Evolutionary conservation across 2,888 invertebrate species (phyloP).

Genomic region (Cordilura impudica): DNA sequence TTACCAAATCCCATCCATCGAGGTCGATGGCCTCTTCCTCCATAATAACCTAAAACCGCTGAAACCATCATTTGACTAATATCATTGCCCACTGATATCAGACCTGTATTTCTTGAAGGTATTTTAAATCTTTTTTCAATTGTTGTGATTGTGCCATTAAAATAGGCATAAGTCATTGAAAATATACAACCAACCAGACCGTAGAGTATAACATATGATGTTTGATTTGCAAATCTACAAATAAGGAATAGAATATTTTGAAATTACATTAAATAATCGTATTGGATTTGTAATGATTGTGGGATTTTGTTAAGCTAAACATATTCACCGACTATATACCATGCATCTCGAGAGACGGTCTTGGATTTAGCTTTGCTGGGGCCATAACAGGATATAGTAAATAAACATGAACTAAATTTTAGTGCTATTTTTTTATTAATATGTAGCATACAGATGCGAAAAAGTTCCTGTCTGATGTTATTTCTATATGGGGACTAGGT

Average conservation of each 20-base stretch:
- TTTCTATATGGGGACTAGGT: too few species aligned
- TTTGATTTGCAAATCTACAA: constrained; percentile 77
- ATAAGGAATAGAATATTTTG: constrained; percentile 75
- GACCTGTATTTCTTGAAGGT: constrained; percentile 84
- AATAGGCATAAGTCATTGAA: constrained; percentile 84
- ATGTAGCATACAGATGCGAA: too few species aligned
- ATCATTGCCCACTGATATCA: constrained; percentile 86
- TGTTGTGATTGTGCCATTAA: constrained; percentile 86
- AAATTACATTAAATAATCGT: too few species aligned
- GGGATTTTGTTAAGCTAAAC: too few species aligned
- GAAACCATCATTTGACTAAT: constrained; percentile 85
- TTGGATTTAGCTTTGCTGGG: too few species aligned
- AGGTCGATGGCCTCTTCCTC: constrained; percentile 85
- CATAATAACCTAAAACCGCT: constrained; percentile 84
- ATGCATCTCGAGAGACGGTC: too few species aligned
- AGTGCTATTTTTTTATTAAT: too few species aligned
- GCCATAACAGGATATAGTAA: too few species aligned
- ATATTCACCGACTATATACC: too few species aligned
- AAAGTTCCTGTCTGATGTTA: too few species aligned
- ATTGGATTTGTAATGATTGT: too few species aligned
- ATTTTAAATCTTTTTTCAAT: constrained; percentile 86
- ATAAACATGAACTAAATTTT: too few species aligned
- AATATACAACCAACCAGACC: constrained; percentile 84
- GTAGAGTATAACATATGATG: constrained; percentile 80
- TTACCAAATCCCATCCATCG: constrained; percentile 83